These are phyloP conservation scores for Beaufortia kweichowensis DNA, from an alignment of 2,113 vertebrate genomes.

Conservation along the genomic window DNA sequence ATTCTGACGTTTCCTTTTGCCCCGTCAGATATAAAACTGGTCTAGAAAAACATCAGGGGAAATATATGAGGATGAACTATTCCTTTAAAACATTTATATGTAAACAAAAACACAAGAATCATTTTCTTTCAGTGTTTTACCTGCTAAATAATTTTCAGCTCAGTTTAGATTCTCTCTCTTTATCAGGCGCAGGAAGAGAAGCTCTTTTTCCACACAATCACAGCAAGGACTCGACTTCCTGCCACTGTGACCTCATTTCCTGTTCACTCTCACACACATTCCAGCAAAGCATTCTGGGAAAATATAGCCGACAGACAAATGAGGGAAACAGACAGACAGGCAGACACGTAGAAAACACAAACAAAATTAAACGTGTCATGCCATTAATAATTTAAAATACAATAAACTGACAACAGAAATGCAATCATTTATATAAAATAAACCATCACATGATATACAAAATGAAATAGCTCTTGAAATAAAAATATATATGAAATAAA, in stretches of 20 bases:
- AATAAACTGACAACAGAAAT: not conserved
- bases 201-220: slow-evolving; percentile 11
- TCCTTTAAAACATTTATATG: too few species aligned
- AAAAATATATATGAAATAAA: too few species aligned
- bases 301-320: slow-evolving; percentile 11
- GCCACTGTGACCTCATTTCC: slow-evolving; percentile 37
- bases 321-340: not conserved
- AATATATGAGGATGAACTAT: too few species aligned
- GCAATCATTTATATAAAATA: too few species aligned
- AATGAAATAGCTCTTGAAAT: too few species aligned
- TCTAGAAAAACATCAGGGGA: too few species aligned
- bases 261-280: slow-evolving; percentile 16
- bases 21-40: too few species aligned
- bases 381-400: not conserved
- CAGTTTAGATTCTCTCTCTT: not conserved
- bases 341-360: not conserved
- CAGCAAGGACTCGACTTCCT: slow-evolving; percentile 23
- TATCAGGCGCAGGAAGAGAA: not conserved
- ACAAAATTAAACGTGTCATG: not conserved
- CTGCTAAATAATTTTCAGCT: not conserved
- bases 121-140: not conserved
- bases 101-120: not conserved
- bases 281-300: slow-evolving; percentile 16
- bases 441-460: too few species aligned
- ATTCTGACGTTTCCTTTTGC: too few species aligned